phyloP scores from a whole-genome alignment of 2,888 invertebrate genomes.

The Hemistola chrysoprasaria region DNA sequence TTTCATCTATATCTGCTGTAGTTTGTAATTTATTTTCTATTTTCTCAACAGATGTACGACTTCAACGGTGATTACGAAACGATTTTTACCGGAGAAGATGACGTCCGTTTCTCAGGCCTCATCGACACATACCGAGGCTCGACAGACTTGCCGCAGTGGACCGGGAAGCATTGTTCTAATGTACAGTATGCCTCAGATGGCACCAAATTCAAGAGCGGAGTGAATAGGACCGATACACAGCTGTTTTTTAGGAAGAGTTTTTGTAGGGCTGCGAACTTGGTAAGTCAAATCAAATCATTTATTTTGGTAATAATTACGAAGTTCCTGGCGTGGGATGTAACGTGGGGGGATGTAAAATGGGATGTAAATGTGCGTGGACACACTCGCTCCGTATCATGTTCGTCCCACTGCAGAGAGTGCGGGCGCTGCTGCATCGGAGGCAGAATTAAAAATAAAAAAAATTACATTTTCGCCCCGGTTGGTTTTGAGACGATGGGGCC shows the following conservation, averaged over 20 bases:
- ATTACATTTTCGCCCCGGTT: no score
- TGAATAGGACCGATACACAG: constrained; percentile 85
- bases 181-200: constrained; percentile 91
- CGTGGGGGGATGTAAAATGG: no score
- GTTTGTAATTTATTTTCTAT: neutral
- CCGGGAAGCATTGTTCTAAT: constrained; percentile 88
- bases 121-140: constrained; percentile 90
- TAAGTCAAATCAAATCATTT: no score
- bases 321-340: no score
- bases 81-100: constrained; percentile 86
- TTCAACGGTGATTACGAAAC: constrained; percentile 91
- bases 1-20: no score
- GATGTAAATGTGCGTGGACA: no score
- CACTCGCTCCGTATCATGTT: no score
- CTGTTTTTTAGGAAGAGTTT: constrained; percentile 92
- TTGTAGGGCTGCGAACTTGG: constrained; percentile 91
- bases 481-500: no score
- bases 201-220: constrained; percentile 89
- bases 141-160: constrained; percentile 89
- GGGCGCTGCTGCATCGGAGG: no score
- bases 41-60: constrained; percentile 88
- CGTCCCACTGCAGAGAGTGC: no score
- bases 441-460: no score
- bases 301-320: no score
- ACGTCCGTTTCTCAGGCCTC: constrained; percentile 85